A percentile compares a stretch with the other conserved stretches of the same genome.
Evolutionary conservation across 1,140 invertebrate species (phyloP).

Genomic region (Panagrolaimus sp.): DNA sequence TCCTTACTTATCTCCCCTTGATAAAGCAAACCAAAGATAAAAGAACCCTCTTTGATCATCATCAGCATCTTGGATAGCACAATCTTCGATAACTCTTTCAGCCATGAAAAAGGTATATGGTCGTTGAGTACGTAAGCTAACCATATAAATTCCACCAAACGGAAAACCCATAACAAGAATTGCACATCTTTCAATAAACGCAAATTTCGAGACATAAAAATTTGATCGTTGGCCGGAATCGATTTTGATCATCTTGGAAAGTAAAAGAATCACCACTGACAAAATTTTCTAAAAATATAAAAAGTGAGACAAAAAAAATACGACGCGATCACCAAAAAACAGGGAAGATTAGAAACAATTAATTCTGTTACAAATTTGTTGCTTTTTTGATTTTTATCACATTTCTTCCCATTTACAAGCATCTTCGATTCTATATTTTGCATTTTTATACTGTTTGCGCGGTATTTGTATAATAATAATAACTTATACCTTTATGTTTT

Average conservation of each 20-base stretch:
- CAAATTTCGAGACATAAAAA: not conserved
- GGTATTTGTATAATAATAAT: too few relatives aligned
- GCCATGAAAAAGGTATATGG: not conserved
- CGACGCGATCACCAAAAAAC: too few relatives aligned
- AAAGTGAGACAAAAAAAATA: too few relatives aligned
- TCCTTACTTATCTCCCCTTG: not conserved
- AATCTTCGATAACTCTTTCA: not conserved
- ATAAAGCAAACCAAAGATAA: constrained; percentile 13
- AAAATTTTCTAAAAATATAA: too few relatives aligned
- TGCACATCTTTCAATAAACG: not conserved
- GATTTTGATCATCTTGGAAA: not conserved
- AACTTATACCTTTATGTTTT: too few relatives aligned
- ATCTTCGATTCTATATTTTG: too few relatives aligned
- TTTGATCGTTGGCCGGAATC: not conserved
- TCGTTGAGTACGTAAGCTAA: constrained; percentile 1
- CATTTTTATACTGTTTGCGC: too few relatives aligned
- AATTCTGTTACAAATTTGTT: too few relatives aligned
- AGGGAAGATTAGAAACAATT: too few relatives aligned
- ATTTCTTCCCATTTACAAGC: too few relatives aligned
- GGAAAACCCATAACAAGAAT: not conserved
- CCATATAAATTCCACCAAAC: constrained; percentile 10
- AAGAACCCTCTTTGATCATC: constrained; percentile 1
- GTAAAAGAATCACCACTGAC: not conserved
- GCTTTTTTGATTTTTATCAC: too few relatives aligned
- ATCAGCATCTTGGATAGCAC: not conserved